Percentiles rank a stretch among this genome's conserved stretches.
Evolutionary conservation across 2,888 invertebrate species (phyloP).

Genomic region (Tinea pellionella): DNA sequence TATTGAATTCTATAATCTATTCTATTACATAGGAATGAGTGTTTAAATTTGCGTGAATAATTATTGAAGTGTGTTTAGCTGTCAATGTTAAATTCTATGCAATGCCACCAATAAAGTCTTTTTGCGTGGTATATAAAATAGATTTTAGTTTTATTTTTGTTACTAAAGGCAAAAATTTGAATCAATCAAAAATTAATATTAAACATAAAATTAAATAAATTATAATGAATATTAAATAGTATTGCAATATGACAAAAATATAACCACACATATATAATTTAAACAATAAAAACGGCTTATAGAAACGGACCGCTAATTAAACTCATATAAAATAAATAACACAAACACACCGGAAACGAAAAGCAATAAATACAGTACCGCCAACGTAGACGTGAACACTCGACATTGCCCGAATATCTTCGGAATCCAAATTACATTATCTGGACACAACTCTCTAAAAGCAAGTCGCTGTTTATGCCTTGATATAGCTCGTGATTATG

Average conservation of each 20-base stretch:
- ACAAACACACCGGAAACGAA: background rate
- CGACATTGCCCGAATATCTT: background rate
- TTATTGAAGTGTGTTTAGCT: background rate
- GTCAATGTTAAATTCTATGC: background rate
- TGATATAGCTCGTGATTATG: constrained; percentile 11
- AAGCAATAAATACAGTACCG: background rate
- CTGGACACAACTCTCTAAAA: constrained; percentile 34
- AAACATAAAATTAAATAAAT: too few relatives aligned
- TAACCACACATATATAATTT: too few relatives aligned
- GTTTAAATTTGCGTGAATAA: background rate
- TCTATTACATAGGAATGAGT: background rate
- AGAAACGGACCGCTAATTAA: too few relatives aligned
- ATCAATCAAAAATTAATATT: too few relatives aligned
- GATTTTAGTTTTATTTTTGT: too few relatives aligned
- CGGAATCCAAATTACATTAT: constrained; percentile 4
- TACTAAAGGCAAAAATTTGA: too few relatives aligned
- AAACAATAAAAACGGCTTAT: background rate
- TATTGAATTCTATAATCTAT: background rate
- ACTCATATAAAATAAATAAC: background rate
- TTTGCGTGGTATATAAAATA: background rate
- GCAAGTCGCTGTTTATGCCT: constrained; percentile 45
- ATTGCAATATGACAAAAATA: too few relatives aligned
- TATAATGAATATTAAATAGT: too few relatives aligned
- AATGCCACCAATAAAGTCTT: background rate
- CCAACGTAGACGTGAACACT: background rate